Base-by-base conservation (phyloP, 2,113 vertebrate genomes). In the Mastomys coucha region DNA sequence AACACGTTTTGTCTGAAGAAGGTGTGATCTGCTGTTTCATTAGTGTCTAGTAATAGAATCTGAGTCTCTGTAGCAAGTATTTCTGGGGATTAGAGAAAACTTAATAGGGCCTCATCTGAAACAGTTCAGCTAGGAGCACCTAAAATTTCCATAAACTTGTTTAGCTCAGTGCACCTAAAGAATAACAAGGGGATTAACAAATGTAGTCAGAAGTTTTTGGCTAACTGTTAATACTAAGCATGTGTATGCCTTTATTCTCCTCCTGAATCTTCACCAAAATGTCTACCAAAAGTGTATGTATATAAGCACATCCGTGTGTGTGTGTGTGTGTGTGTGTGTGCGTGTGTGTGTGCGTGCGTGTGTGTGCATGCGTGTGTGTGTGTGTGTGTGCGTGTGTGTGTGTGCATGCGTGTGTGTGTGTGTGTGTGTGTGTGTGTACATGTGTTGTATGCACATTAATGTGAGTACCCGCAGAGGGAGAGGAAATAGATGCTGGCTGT, bases 1-100 rank as follows among this genome's bases (percentile, higher is more conserved):
- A 96, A 92, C 70, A 91, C 60, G 67, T 56, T n/a, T 13, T 76
- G 67, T 56, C 77, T 81, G 63, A 45, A 94, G 77, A 96, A 92
- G 20, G 7, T 33, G 45, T 56, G 89, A 24, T 85, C 20, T 69
- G 17, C 17, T 67, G 85, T 86, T 49, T 94, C 28, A 84, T 82
- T 88, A 88, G n/a, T 51, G 82, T 39, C 22, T 70, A 45, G 16
- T 76, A 58, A 82, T 45, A 94, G 92, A 94, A 96, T 95, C 39
- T 82, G 70, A 95, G 16, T 94, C 39, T 17, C 80, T 31, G 12
- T 26, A 53, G 67, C 14, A 86, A 89, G 26, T 36, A 86, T 73
- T 60, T 92, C 28, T 72, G 12, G n/a, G 77, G 49, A 85, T 88
- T 90, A 91, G 26, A 88, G 36, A 89, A 91, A 92, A 5, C 10